Conservation (phyloP, 2,797 vertebrate species). For the Peromyscus aztecus region DNA sequence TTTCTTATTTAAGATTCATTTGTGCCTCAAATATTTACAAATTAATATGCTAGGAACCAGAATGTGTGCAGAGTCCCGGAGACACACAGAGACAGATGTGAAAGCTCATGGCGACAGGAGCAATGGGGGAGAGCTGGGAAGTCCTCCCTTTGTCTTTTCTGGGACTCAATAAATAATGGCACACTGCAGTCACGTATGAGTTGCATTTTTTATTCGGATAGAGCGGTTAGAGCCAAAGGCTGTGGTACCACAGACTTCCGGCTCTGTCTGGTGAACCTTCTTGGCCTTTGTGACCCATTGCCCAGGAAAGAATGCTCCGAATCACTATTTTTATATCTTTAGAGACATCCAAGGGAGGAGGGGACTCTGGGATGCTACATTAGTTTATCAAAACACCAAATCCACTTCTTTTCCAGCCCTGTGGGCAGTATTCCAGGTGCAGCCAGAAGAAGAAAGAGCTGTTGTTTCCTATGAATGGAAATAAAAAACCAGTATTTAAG, state of each 20-base stretch:
- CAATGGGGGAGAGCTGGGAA: background rate
- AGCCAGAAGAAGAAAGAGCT: slow-evolving; percentile 68
- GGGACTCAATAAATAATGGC: background rate
- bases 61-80: background rate
- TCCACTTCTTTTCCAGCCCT: background rate
- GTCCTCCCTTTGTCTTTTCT: background rate
- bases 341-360: background rate
- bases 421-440: slow-evolving; percentile 35
- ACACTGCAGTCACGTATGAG: background rate
- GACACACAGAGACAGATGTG: background rate
- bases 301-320: background rate
- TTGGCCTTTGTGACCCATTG: background rate
- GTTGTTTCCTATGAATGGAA: slow-evolving; percentile 72
- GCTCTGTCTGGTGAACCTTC: background rate
- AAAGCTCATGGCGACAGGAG: background rate
- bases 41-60: background rate
- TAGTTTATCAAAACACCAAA: background rate
- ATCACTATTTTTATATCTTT: background rate
- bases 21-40: background rate
- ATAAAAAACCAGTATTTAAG: slow-evolving; percentile 74
- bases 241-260: background rate
- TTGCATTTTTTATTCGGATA: background rate
- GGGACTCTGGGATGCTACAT: background rate
- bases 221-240: background rate
- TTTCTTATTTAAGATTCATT: background rate